Base-by-base conservation (phyloP, 2,888 invertebrate genomes). In the Parnassius glacialis region DNA sequence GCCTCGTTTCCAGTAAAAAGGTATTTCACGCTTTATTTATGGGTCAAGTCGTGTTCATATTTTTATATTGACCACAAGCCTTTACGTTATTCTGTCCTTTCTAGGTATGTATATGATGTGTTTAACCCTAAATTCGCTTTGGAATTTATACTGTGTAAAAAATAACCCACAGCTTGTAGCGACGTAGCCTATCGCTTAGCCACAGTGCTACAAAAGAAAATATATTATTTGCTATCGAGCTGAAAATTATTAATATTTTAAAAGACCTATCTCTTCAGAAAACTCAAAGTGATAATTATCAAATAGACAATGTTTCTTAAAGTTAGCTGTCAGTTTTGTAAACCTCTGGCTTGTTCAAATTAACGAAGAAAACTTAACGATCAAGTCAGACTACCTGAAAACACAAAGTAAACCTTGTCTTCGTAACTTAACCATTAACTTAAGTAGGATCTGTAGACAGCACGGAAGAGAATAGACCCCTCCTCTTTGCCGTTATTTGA, bases 401-500 rank as follows among this genome's bases (percentile, higher is more conserved):
- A 90, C 87, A 90, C 88, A 89, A 90, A 90, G 89, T 89, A 90
- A 91, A 90, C 90, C 77, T 81, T 83, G 85, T 87, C 85, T 88
- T 85, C 84, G 82, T 85, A 91, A 91, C 90, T 91, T 91, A 87
- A 87, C 91, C 90, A 91, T 90, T 91, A 91, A 89, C 83, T 90
- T 88, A 85, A 91, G 90, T 91, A 90, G 88, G 87, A 90, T 90
- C 89, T 87, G 90, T 90, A 90, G 90, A 90, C 86, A 86, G 85
- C 85, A 83, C 74, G 66, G 76, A 75, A 80, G 84, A 84, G 83
- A 82, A 84, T 81, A 84, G 83, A 83, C 80, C 79, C 79, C 47
- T 43, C 12, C 67, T 67, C 66, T 68, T 70, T 74, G 70, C 70
- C 76, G 69, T 74, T 74, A 34, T 34, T 34, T 34, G 76, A 74